Conservation (phyloP, 2,888 invertebrate species). For the Eilema caniola region DNA sequence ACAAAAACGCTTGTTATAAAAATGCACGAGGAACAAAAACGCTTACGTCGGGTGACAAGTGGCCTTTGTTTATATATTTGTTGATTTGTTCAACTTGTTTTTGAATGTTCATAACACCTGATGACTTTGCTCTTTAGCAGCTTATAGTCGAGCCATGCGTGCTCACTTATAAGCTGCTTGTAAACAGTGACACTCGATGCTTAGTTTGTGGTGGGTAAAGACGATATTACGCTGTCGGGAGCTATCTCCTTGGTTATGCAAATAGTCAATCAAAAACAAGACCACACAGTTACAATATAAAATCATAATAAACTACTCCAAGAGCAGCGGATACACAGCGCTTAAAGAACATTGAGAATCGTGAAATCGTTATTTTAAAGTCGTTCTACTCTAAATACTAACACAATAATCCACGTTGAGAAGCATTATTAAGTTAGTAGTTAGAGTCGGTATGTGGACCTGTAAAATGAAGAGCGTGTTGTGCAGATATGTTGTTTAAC, state of each 20-base stretch:
- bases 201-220: conserved; percentile 36
- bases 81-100: conserved; percentile 82
- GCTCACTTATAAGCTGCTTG: conserved; percentile 27
- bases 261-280: conserved; percentile 3
- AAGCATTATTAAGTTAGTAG: no score
- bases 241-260: conserved; percentile 15
- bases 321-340: no score
- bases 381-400: no score
- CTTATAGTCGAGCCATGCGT: conserved; percentile 48
- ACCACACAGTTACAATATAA: neutral
- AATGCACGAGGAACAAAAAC: conserved; percentile 83
- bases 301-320: no score
- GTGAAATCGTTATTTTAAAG: no score
- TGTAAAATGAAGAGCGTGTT: conserved; percentile 49
- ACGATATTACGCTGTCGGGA: neutral
- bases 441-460: no score
- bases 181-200: conserved; percentile 46
- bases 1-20: conserved; percentile 84
- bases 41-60: conserved; percentile 85
- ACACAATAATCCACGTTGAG: no score
- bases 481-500: conserved; percentile 54
- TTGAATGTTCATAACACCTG: conserved; percentile 78
- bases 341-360: neutral
- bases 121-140: conserved; percentile 72
- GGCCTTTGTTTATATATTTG: conserved; percentile 83